Conservation (phyloP, 1,140 invertebrate species). For the Metaphire vulgaris region DNA sequence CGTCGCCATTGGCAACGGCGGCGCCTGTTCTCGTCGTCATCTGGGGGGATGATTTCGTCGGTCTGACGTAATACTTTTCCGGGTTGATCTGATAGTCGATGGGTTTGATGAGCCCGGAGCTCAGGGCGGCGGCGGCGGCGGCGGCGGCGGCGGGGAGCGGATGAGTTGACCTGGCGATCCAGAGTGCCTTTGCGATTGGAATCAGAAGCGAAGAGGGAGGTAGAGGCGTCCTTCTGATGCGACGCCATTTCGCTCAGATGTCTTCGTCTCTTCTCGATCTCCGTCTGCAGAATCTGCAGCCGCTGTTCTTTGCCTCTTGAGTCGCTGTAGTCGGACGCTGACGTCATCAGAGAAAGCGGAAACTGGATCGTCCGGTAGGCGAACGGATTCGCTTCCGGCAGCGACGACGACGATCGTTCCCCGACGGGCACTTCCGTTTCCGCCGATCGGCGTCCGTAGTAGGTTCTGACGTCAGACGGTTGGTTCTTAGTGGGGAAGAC, state of each 20-base stretch:
- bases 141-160: neutral
- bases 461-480: neutral
- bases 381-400: neutral
- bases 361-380: neutral
- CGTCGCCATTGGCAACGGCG: too few species aligned
- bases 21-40: too few species aligned
- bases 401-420: neutral
- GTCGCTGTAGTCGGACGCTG: neutral
- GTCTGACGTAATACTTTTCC: neutral
- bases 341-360: neutral
- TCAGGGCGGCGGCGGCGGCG: neutral
- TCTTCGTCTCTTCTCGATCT: conserved; percentile 59
- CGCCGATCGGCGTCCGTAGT: neutral
- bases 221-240: conserved; percentile 54
- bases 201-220: too few species aligned
- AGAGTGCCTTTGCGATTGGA: too few species aligned
- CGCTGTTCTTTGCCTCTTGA: neutral
- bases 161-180: too few species aligned
- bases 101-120: conserved; percentile 27
- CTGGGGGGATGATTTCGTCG: neutral
- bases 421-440: neutral
- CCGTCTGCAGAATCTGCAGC: conserved; percentile 55
- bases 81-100: conserved; percentile 28
- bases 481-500: neutral
- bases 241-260: conserved; percentile 61